These are phyloP conservation scores for Drosophila testacea DNA, from an alignment of 2,888 invertebrate genomes.

Conservation along the genomic window DNA sequence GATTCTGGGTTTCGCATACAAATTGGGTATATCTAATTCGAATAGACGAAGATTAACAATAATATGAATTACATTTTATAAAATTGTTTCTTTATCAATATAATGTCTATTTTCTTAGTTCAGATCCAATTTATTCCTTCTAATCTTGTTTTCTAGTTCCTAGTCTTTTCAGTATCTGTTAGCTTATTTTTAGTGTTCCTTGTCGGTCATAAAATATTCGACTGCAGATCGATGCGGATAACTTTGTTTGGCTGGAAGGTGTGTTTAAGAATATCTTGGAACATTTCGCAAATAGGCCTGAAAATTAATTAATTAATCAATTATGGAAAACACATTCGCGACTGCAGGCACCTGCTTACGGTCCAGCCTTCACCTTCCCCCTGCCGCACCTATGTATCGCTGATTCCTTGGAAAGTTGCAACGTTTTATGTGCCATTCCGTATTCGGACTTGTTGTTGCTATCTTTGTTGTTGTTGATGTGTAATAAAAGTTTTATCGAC, in stretches of 20 bases:
- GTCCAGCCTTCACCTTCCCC: neutral
- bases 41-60: too few species aligned
- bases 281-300: constrained; percentile 44
- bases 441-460: constrained; percentile 8
- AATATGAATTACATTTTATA: too few species aligned
- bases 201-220: constrained; percentile 24
- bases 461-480: constrained; percentile 36
- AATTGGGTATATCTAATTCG: neutral
- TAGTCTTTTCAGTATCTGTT: neutral
- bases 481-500: constrained; percentile 73
- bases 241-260: constrained; percentile 37
- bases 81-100: neutral
- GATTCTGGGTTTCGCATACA: neutral
- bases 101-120: neutral
- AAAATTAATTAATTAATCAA: constrained; percentile 73
- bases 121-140: too few species aligned
- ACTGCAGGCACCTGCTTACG: constrained; percentile 35
- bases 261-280: constrained; percentile 28
- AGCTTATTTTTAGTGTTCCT: constrained; percentile 36
- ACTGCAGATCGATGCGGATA: constrained; percentile 7
- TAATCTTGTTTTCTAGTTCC: neutral
- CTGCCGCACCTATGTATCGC: constrained; percentile 2
- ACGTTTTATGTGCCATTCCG: constrained; percentile 63
- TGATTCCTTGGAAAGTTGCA: constrained; percentile 59
- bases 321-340: constrained; percentile 66